Evolutionary conservation across 1,140 invertebrate species (phyloP).

Genomic region (Orius insidiosus): DNA sequence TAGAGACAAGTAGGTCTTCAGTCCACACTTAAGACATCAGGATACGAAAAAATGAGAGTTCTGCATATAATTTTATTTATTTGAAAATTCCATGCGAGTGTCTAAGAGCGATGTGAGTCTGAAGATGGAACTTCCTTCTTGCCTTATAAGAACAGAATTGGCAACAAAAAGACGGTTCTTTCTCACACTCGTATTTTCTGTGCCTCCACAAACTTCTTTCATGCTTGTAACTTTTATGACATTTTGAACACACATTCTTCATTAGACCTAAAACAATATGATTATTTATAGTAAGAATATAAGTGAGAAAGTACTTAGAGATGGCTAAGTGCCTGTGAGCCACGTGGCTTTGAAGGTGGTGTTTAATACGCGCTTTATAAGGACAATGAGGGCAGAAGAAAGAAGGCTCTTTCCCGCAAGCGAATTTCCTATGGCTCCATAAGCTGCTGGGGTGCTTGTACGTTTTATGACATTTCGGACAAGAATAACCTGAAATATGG

Average conservation of each 20-base stretch:
- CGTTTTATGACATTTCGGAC: conserved; percentile 26
- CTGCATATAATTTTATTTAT: no score
- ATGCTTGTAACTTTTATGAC: conserved; percentile 36
- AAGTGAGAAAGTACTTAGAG: no score
- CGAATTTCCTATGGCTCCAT: conserved; percentile 21
- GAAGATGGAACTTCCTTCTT: conserved; percentile 1
- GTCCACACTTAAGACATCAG: no score
- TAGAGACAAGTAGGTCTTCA: no score
- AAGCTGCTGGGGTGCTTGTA: conserved; percentile 32
- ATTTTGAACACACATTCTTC: conserved; percentile 22
- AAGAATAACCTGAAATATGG: not conserved
- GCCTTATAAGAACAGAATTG: conserved; percentile 7
- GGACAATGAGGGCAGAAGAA: conserved; percentile 18
- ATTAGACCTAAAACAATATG: no score
- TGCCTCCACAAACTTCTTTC: conserved; percentile 40
- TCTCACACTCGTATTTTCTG: conserved; percentile 43
- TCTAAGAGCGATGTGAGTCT: not conserved
- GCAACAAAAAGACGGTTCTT: conserved; percentile 35
- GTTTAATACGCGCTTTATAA: conserved; percentile 22
- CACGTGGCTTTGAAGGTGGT: conserved; percentile 19
- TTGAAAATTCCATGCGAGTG: no score
- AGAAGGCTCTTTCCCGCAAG: conserved; percentile 21
- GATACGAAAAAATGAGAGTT: no score
- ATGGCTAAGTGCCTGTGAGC: conserved; percentile 1
- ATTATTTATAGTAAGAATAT: no score